Conservation (phyloP, 2,113 vertebrate genomes). For the Nibea coibor region DNA sequence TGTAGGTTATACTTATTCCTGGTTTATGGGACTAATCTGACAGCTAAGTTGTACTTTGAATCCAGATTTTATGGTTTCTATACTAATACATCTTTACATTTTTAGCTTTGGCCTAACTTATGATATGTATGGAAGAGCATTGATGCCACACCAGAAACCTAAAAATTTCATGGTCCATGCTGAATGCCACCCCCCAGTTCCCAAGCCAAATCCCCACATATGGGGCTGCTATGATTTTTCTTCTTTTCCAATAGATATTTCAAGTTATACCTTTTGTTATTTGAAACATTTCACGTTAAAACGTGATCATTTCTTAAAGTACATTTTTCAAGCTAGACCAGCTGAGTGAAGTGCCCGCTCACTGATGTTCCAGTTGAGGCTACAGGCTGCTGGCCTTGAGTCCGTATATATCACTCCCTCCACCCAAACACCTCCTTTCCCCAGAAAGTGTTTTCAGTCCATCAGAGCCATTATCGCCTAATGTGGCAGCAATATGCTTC, state of each 20-base stretch:
- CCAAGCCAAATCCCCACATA: too few species aligned
- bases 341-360: constrained; percentile 28
- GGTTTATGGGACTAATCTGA: background rate
- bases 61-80: background rate
- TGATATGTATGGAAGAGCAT: too few species aligned
- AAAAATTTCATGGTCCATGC: too few species aligned
- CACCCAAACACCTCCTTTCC: constrained; percentile 68
- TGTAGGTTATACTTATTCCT: background rate
- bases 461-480: constrained; percentile 54
- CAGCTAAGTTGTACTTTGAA: background rate
- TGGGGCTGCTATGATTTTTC: too few species aligned
- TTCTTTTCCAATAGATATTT: too few species aligned
- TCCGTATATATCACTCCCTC: constrained; percentile 72
- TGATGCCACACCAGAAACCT: too few species aligned
- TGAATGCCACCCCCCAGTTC: too few species aligned
- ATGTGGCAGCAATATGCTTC: too few species aligned
- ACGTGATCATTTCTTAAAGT: constrained; percentile 50
- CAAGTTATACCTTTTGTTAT: too few species aligned
- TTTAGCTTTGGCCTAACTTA: background rate
- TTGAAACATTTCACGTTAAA: too few species aligned
- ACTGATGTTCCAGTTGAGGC: constrained; percentile 60
- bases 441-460: constrained; percentile 75
- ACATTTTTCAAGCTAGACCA: constrained; percentile 69
- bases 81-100: background rate
- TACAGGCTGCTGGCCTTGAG: constrained; percentile 67